phyloP scores from a whole-genome alignment of 2,797 vertebrate species.

The Cyprinodon diabolis region DNA sequence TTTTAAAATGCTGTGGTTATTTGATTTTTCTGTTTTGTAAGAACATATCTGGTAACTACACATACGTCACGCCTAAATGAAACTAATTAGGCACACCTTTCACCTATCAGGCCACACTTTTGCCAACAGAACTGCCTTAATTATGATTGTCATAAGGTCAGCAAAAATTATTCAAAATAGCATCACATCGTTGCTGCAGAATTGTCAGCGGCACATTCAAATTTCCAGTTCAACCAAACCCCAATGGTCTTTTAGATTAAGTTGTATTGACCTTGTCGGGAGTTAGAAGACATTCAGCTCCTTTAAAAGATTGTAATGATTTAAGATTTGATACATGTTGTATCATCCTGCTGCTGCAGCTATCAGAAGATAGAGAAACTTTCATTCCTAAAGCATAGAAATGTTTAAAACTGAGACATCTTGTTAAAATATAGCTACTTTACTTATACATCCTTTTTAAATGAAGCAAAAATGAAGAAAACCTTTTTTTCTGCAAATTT shows the following conservation, averaged over 20 bases:
- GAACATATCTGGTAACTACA: background rate
- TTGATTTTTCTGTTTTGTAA: background rate
- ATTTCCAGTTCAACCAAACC: background rate
- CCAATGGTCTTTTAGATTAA: background rate
- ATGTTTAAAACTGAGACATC: background rate
- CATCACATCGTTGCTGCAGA: background rate
- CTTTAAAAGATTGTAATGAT: background rate
- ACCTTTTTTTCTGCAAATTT: too few relatives aligned
- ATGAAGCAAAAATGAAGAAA: too few relatives aligned
- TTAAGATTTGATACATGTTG: constrained; percentile 13
- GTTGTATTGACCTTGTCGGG: background rate
- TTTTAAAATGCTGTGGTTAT: background rate
- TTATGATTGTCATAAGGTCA: background rate
- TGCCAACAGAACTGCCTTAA: background rate
- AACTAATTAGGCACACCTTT: background rate
- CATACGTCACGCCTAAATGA: background rate
- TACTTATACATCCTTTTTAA: too few relatives aligned
- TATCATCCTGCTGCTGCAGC: constrained; percentile 47
- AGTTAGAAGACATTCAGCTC: background rate
- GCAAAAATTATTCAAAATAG: background rate
- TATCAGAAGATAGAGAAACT: constrained; percentile 33
- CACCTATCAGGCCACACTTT: background rate
- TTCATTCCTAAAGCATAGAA: background rate
- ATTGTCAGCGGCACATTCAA: background rate
- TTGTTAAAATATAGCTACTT: background rate